Base-by-base conservation (phyloP, 1,140 invertebrate genomes). In the Gyrodactylus bullatarudis region DNA sequence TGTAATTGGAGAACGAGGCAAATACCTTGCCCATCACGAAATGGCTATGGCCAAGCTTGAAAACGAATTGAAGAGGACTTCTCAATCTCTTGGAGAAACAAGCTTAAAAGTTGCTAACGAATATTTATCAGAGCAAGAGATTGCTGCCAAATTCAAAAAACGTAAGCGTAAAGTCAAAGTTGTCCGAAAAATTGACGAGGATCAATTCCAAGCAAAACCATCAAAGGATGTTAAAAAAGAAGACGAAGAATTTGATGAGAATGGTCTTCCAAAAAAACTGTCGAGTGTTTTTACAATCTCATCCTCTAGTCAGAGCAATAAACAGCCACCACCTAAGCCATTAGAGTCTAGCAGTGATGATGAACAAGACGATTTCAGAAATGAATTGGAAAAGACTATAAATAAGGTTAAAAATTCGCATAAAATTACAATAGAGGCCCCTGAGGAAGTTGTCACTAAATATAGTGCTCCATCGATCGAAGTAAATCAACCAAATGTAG, bases 1-100 rank as follows among this genome's bases (percentile, higher is more conserved):
- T 81, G 79, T 84, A 26, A 84, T 92, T 76, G 89, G 89, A 54
- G 34, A 54, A 16, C 34, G 34, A n/a, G 34, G 34, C n/a, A 54
- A n/a, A 54, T 54, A 54, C n/a, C 8, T 16, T n/a, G 34, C 34
- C n/a, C 34, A 54, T 16, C 34, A 54, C 8, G 34, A 54, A 54
- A 54, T 54, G 8, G 34, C 34, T 54, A 8, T 54, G 8, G n/a
- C n/a, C 8, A 54, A 54, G n/a, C n/a, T 54, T 16, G 34, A 54
- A n/a, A 54, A 54, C n/a, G 34, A 54, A 54, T n/a, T 54, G 8
- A 54, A 54, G n/a, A 54, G n/a, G 34, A 54, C 34, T 16, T 54
- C 34, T 69, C 81, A 75, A 54, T 75, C 34, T n/a, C 34, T 54
- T n/a, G 34, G 34, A 54, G 34, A 54, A n/a, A 54, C 34, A 16